Evolutionary conservation across 2,113 vertebrate species (phyloP).

Genomic region (Machaerirhynchus nigripectus): DNA sequence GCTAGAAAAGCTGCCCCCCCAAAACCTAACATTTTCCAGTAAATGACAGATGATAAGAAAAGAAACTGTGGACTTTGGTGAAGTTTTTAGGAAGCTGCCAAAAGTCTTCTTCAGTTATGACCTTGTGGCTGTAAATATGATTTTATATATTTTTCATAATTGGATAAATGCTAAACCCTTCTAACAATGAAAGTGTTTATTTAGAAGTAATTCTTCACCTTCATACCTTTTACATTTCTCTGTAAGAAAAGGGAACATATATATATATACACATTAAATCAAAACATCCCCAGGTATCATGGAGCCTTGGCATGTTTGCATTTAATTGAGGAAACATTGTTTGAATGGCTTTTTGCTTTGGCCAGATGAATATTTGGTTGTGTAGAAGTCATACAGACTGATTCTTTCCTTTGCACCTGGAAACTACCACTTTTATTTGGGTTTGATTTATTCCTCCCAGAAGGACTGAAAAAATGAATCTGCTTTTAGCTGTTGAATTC

Average conservation of each 20-base stretch:
- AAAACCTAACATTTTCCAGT: not conserved
- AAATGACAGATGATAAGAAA: not conserved
- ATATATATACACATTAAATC: not conserved
- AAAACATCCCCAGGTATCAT: not conserved
- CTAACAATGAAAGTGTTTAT: not conserved
- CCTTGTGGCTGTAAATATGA: not conserved
- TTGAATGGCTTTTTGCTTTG: not conserved
- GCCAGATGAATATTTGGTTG: not conserved
- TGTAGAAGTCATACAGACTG: not conserved
- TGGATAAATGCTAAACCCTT: not conserved
- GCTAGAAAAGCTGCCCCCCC: not conserved
- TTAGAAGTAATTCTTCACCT: not conserved
- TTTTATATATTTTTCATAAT: not conserved
- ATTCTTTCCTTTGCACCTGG: not conserved
- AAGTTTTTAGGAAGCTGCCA: not conserved
- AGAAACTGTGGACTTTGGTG: not conserved
- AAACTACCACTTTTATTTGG: not conserved
- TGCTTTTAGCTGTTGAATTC: not conserved
- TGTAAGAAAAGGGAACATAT: not conserved
- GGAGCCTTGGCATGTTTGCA: not conserved
- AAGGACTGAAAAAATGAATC: not conserved
- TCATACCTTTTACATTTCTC: not conserved
- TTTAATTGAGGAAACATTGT: not conserved
- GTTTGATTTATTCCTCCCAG: not conserved
- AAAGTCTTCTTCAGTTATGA: not conserved